Conservation (phyloP, 2,888 invertebrate genomes). For the Tillus elongatus region DNA sequence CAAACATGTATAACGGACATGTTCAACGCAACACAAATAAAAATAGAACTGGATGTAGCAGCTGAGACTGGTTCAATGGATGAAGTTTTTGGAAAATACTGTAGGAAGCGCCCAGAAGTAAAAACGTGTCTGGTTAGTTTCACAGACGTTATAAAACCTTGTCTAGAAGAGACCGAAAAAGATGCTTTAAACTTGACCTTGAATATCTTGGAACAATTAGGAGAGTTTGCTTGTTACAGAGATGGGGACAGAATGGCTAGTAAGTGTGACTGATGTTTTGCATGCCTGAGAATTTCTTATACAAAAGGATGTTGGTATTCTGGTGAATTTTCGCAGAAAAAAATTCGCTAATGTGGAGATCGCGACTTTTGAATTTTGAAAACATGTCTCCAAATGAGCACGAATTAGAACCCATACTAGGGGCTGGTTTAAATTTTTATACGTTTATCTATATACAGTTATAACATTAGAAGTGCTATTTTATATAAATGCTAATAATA, state of each 20-base stretch:
- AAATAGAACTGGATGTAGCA: conserved; percentile 58
- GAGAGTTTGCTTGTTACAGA: conserved; percentile 67
- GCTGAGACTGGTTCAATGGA: conserved; percentile 50
- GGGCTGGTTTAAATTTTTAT: no score
- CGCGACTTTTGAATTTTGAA: no score
- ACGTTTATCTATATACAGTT: no score
- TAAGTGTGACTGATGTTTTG: no score
- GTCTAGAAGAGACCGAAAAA: conserved; percentile 54
- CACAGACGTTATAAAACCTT: conserved; percentile 49
- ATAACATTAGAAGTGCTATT: no score
- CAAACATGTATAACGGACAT: conserved; percentile 49
- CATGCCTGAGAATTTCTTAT: no score
- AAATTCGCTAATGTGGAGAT: no score
- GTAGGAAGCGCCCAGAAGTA: conserved; percentile 52
- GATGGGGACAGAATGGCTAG: conserved; percentile 75
- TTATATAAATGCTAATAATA: no score
- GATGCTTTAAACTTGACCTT: conserved; percentile 52
- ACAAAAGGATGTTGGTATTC: no score
- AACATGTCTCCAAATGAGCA: no score
- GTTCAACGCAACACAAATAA: conserved; percentile 50
- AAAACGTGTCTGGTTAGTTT: conserved; percentile 54
- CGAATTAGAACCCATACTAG: no score
- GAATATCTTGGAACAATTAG: conserved; percentile 59
- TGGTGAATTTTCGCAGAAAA: no score
- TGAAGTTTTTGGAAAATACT: conserved; percentile 52